Evolutionary conservation across 1,140 invertebrate genomes (phyloP).

Genomic region (Lepidostoma basale): DNA sequence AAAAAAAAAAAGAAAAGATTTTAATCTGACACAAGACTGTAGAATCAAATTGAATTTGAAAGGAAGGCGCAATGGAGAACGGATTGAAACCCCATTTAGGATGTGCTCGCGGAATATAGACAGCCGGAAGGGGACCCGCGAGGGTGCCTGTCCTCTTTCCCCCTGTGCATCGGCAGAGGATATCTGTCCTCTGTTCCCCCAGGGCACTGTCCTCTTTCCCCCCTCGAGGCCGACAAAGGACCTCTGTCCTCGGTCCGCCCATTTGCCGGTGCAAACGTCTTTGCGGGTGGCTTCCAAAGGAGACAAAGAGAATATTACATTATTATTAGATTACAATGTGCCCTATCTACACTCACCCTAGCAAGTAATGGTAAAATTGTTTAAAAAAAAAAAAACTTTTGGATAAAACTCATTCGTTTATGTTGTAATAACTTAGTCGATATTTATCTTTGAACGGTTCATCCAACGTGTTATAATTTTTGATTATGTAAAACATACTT

Average conservation of each 20-base stretch:
- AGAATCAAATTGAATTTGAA: conserved; percentile 38
- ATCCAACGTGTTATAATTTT: conserved; percentile 19
- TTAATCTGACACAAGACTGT: conserved; percentile 47
- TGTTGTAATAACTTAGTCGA: conserved; percentile 25
- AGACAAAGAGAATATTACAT: conserved; percentile 25
- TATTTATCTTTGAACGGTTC: conserved; percentile 25
- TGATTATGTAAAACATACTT: conserved; percentile 43
- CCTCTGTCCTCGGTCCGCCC: no score
- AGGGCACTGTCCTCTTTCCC: no score
- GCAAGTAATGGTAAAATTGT: conserved; percentile 32
- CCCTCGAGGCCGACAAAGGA: no score
- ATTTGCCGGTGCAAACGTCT: background rate
- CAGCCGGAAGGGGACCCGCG: background rate
- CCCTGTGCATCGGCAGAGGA: background rate
- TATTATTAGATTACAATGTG: conserved; percentile 46
- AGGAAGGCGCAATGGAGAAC: background rate
- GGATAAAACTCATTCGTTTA: conserved; percentile 11
- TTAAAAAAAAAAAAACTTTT: conserved; percentile 8
- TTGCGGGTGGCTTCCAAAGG: conserved; percentile 15
- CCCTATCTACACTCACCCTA: conserved; percentile 47
- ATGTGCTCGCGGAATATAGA: no score
- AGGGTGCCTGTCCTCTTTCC: background rate
- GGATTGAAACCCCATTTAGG: conserved; percentile 3
- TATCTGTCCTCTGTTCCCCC: no score
- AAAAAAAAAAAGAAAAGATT: conserved; percentile 41